Evolutionary conservation across 2,888 invertebrate genomes (phyloP), one percentile per base, ranked within the genome.

Genomic region (Phyto melanocephala): DNA sequence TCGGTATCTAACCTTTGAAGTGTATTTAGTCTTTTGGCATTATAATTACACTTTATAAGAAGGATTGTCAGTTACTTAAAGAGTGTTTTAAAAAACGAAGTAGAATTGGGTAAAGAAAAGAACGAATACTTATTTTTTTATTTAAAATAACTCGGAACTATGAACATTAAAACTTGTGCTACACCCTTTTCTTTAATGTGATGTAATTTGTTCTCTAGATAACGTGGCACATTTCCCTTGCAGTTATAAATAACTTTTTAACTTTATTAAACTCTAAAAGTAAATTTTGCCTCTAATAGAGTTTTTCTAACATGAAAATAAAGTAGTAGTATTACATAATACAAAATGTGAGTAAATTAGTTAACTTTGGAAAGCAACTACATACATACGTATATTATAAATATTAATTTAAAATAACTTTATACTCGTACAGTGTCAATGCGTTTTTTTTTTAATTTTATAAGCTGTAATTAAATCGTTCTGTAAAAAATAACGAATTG

Each of bases 261-360:
- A 75, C 58, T 75, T 67, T 58, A 67, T 76, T 60, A 42, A 76
- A 76, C 42, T 37, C 58, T 68, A 10, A 68, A 33, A 47, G 60
- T 37, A 58, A 45, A 68, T 68, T 52, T 74, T 50, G 42, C 52
- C 22, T 63, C 28, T 28, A 11, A 52, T 11, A 20, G 52, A 68
- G 20, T 76, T 76, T 75, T 35, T 33, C 50, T n/a, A 37, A 54
- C 40, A 54, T 10, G 7, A 56, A 42, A n/a, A 13, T 28, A 20
- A 10, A 56, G 56, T 56, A 33, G 17, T 35, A 45, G 45, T 58
- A 58, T 58, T 58, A 50, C 50, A 50, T 7, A 45, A n/a, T 0
- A 37, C 35, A 50, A 35, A 15, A 13, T 50, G 37, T n/a, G 35
- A 35, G 20, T 1, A 65, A 50, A 20, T 65, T 47, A 50, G 47